phyloP scores from a whole-genome alignment of 2,113 vertebrate genomes.

The Myrmophylax atrothorax region DNA sequence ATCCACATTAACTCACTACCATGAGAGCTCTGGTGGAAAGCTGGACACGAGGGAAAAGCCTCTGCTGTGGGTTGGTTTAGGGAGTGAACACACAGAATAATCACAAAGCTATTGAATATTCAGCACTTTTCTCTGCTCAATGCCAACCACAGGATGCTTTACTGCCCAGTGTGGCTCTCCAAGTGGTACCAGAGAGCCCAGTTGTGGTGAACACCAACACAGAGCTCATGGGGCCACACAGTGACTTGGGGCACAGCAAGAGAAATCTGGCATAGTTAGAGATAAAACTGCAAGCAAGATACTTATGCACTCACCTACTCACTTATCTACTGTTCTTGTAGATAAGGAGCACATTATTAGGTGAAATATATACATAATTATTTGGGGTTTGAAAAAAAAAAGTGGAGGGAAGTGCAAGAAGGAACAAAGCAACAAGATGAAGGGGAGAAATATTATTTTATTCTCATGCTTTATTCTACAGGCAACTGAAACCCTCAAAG shows the following conservation, averaged over 20 bases:
- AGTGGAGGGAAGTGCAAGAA: not conserved
- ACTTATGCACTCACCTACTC: not conserved
- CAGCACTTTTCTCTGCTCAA: not conserved
- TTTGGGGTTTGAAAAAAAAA: not conserved
- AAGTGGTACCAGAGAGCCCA: not conserved
- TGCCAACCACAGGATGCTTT: not conserved
- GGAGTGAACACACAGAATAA: not conserved
- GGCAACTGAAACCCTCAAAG: not conserved
- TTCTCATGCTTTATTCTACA: not conserved
- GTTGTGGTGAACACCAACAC: not conserved
- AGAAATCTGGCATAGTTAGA: not conserved
- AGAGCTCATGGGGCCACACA: not conserved
- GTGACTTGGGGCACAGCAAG: not conserved
- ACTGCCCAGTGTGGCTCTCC: not conserved
- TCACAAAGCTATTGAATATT: not conserved
- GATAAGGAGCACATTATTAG: not conserved
- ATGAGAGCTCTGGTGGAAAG: not conserved
- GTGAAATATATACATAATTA: not conserved
- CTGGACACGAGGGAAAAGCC: not conserved
- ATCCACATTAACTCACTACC: not conserved
- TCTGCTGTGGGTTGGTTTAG: not conserved
- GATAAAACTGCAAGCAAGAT: not conserved
- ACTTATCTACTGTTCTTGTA: not conserved
- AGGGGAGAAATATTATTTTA: not conserved
- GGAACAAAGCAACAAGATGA: not conserved